Evolutionary conservation across 92 coral and sea anemone genomes (phyloP), one percentile per base, ranked within the genome.

Genomic region (Isaurus tuberculatus): DNA sequence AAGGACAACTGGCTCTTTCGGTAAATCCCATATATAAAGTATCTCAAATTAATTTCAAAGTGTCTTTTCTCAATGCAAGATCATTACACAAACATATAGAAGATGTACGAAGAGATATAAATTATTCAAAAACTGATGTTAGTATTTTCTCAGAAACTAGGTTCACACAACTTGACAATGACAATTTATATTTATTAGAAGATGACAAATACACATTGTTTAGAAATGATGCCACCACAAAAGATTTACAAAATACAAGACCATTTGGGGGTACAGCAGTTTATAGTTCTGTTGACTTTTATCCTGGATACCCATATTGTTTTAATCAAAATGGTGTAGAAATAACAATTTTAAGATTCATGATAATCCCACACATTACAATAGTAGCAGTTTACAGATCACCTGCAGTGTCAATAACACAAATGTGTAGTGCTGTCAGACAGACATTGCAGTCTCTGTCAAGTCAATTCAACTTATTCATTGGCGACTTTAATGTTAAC

Each of bases 401-500:
- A 49, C 57, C 57, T 49, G 57, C 57, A 49, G 20, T 49, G 57
- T 49, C 57, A 49, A 49, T 49, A 49, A 49, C 57, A 49, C 57
- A 49, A 49, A 49, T 5, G 20, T 49, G 57, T 49, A 49, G 57
- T 49, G 57, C 57, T 28, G 70, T 65, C 31, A 23, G 20, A 65
- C 34, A 28, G n/a, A 26, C 36, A 28, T 32, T 65, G 70, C 34
- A 65, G 36, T 65, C 70, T 65, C 70, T 25, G 34, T 28, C 31
- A 65, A 65, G 34, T 65, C 70, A 65, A 65, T 28, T 65, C 36
- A 65, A 65, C 70, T 22, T 68, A 68, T 69, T 69, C n/a, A 69
- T 69, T 69, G 74, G 74, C 36, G 74, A 69, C 49, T 69, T 69
- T 69, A 69, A 69, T 69, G 74, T 69, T 23, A 69, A 69, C 48